These are phyloP conservation scores for Gadus chalcogrammus DNA, from an alignment of 2,113 vertebrate species.

Conservation along the genomic window DNA sequence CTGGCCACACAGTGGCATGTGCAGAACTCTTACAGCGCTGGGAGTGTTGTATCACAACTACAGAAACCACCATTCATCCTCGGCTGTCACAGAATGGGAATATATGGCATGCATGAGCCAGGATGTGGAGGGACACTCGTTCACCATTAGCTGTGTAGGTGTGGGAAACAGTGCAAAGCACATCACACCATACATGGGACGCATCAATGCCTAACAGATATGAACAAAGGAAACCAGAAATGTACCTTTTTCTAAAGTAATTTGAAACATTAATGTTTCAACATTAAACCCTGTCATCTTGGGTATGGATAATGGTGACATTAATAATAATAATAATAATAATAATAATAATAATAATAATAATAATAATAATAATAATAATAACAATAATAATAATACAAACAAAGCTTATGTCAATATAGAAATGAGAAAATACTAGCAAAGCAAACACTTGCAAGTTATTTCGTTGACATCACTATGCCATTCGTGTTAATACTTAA, in stretches of 20 bases:
- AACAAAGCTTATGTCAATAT: slow-evolving; percentile 55
- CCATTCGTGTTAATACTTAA: slow-evolving; percentile 63
- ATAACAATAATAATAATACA: slow-evolving; percentile 15
- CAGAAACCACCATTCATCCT: slow-evolving; percentile 88
- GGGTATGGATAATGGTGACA: no score
- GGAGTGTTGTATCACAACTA: slow-evolving; percentile 99
- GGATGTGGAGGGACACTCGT: slow-evolving; percentile 44
- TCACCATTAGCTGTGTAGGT: slow-evolving; percentile 45
- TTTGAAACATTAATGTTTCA: slow-evolving; percentile 25
- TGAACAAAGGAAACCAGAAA: slow-evolving; percentile 33
- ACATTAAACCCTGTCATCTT: slow-evolving; percentile 36
- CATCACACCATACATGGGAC: slow-evolving; percentile 32
- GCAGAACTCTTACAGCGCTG: slow-evolving; percentile 90
- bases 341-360: slow-evolving; percentile 25
- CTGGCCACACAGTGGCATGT: slow-evolving; percentile 96
- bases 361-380: slow-evolving; percentile 13
- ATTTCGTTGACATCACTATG: slow-evolving; percentile 26
- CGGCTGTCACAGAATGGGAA: slow-evolving; percentile 85
- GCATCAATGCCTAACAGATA: slow-evolving; percentile 37
- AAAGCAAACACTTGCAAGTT: slow-evolving; percentile 53
- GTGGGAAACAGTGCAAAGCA: slow-evolving; percentile 45
- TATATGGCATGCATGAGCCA: slow-evolving; percentile 88
- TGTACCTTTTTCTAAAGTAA: slow-evolving; percentile 41
- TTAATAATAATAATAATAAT: slow-evolving; percentile 34
- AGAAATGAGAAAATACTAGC: slow-evolving; percentile 73